Percentiles rank a stretch among this genome's conserved stretches.
Evolutionary conservation across 2,113 vertebrate genomes (phyloP).

Genomic region (Rallus limicola): DNA sequence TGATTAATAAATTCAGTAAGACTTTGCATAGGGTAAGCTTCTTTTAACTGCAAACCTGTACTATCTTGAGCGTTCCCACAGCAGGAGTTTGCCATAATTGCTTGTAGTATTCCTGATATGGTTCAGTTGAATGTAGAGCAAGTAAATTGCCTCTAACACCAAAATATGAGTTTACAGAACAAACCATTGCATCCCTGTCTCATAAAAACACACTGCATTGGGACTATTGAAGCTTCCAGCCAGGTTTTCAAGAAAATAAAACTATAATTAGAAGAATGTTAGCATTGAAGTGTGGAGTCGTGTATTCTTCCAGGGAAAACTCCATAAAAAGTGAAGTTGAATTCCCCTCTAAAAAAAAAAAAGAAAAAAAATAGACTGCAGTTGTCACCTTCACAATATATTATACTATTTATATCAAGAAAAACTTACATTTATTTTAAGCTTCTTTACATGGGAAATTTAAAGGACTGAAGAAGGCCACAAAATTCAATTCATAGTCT

Average conservation of each 20-base stretch:
- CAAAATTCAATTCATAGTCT: not conserved
- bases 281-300: not conserved
- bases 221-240: not conserved
- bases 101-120: not conserved
- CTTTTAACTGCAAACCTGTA: not conserved
- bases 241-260: not conserved
- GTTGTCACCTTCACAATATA: not conserved
- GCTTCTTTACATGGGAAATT: not conserved
- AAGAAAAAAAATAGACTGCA: not conserved
- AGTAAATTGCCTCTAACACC: not conserved
- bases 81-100: constrained; percentile 6
- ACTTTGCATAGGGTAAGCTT: not conserved
- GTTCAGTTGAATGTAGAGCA: constrained; percentile 51
- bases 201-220: not conserved
- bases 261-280: not conserved
- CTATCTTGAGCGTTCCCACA: not conserved
- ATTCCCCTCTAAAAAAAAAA: not conserved
- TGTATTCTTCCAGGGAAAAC: not conserved
- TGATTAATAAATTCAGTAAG: not conserved
- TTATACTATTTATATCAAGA: not conserved
- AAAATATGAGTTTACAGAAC: not conserved
- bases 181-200: not conserved
- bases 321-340: not conserved
- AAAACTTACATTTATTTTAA: not conserved
- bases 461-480: not conserved